These are phyloP conservation scores for Drosophila mimica DNA, from an alignment of 2,888 invertebrate genomes.

Conservation along the genomic window DNA sequence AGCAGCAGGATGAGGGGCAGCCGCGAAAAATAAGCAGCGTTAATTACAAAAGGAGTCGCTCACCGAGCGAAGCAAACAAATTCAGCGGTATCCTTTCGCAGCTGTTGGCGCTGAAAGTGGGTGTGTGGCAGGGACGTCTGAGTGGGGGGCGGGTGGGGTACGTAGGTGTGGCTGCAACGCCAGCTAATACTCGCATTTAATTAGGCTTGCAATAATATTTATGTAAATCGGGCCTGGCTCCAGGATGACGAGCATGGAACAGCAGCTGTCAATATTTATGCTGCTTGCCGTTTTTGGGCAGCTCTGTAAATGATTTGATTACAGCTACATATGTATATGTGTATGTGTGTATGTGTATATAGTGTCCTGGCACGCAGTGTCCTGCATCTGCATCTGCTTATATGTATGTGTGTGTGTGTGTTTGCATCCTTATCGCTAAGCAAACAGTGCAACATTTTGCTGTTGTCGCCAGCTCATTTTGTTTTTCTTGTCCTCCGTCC, in stretches of 20 bases:
- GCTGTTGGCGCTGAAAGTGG: slow-evolving; percentile 4
- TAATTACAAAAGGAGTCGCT: slow-evolving; percentile 68
- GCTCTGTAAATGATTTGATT: slow-evolving; percentile 46
- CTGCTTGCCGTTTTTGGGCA: slow-evolving; percentile 46
- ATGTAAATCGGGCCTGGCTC: slow-evolving; percentile 74
- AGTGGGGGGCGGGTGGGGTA: not conserved
- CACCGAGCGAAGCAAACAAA: slow-evolving; percentile 41
- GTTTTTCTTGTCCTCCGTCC: slow-evolving; percentile 64
- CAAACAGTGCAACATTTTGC: slow-evolving; percentile 71
- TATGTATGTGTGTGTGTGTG: slow-evolving; percentile 37
- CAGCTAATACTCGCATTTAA: slow-evolving; percentile 78
- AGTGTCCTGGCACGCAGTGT: slow-evolving; percentile 52
- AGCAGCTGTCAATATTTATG: slow-evolving; percentile 70
- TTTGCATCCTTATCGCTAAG: slow-evolving; percentile 74
- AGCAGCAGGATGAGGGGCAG: not conserved
- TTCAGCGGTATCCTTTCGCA: slow-evolving; percentile 40
- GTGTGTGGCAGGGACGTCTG: too few species aligned
- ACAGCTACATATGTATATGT: slow-evolving; percentile 4
- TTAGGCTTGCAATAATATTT: slow-evolving; percentile 83
- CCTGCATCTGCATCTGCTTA: slow-evolving; percentile 33
- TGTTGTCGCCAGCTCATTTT: slow-evolving; percentile 67
- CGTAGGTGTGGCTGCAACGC: slow-evolving; percentile 24
- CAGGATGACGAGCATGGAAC: slow-evolving; percentile 47
- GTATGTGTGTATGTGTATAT: not conserved
- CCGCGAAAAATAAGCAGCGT: slow-evolving; percentile 67